These are phyloP conservation scores for Tuta absoluta DNA, from an alignment of 2,888 invertebrate genomes.

Conservation along the genomic window DNA sequence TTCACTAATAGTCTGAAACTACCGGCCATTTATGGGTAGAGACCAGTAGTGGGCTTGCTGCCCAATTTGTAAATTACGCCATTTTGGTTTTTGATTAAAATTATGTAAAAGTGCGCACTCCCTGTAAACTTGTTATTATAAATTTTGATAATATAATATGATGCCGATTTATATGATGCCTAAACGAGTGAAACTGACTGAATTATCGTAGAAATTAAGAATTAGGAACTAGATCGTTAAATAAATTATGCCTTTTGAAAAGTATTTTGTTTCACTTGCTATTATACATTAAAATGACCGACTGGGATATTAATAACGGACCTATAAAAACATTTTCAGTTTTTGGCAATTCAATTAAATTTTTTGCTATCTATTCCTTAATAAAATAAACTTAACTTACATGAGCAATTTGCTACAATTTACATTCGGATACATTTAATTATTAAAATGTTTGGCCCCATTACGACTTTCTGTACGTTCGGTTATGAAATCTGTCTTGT, in stretches of 20 bases:
- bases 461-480: not conserved
- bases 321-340: not conserved
- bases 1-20: too few relatives aligned
- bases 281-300: not conserved
- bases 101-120: conserved; percentile 7
- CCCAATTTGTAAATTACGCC: not conserved
- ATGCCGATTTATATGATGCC: conserved; percentile 5
- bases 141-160: not conserved
- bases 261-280: conserved; percentile 12
- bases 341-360: conserved; percentile 26
- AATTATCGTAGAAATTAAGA: conserved; percentile 37
- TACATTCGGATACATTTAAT: not conserved
- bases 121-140: conserved; percentile 13
- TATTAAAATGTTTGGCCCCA: conserved; percentile 15
- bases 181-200: conserved; percentile 32
- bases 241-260: conserved; percentile 54
- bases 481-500: conserved; percentile 9
- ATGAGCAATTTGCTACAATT: conserved; percentile 18
- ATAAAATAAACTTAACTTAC: conserved; percentile 16
- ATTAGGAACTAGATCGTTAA: conserved; percentile 62
- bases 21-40: not conserved
- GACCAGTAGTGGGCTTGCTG: too few relatives aligned
- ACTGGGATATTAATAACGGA: not conserved
- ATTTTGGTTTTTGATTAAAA: too few relatives aligned
- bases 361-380: conserved; percentile 16